Base-by-base conservation (phyloP, 53 echinoderm and acorn worm genomes). In the Patiria pectinifera region DNA sequence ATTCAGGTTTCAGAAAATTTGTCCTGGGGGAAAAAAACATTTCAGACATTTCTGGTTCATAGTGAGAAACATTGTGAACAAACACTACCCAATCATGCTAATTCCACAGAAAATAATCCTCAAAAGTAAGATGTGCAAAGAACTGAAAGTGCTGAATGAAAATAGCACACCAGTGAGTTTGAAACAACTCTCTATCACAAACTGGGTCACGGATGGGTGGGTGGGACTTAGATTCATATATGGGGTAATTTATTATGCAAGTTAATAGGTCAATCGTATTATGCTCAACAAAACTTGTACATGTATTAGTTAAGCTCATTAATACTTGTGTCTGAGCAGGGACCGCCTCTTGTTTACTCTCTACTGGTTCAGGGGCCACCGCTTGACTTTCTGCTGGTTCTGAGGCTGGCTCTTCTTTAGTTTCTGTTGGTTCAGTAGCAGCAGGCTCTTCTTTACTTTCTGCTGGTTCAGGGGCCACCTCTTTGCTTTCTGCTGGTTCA, bases 381-480 rank as follows among this genome's bases (percentile, higher is more conserved):
- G 78, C 78, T 80, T 89, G 80, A 45, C 14, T 78, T 59, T 88
- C 78, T 45, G 35, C 88, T 76, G 69, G 24, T 89, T 89, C 89
- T 63, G 59, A 19, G 45, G 35, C 60, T 78, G 78, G 18, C 11
- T 59, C 53, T 91, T 82, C 83, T 83, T 82, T 46, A 11, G 46
- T 82, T 83, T 82, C 91, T 71, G 45, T 74, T 75, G 84, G 72
- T 91, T 91, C 91, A 12, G 84, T 71, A 49, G 66, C 6, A 66
- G 66, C 66, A 66, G 83, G 72, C 3, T 11, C 76, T 45, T 76
- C 85, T 86, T 58, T 62, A 82, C 61, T 83, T 83, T 92, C 94
- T 83, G 88, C 81, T 92, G 89, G 72, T 92, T 94, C 94, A 61
- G 85, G 91, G 44, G 85, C 85, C 92, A 84, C 86, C 23, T 86